These are phyloP conservation scores for Periophthalmodon schlosseri DNA, from an alignment of 2,113 vertebrate species.

Conservation along the genomic window DNA sequence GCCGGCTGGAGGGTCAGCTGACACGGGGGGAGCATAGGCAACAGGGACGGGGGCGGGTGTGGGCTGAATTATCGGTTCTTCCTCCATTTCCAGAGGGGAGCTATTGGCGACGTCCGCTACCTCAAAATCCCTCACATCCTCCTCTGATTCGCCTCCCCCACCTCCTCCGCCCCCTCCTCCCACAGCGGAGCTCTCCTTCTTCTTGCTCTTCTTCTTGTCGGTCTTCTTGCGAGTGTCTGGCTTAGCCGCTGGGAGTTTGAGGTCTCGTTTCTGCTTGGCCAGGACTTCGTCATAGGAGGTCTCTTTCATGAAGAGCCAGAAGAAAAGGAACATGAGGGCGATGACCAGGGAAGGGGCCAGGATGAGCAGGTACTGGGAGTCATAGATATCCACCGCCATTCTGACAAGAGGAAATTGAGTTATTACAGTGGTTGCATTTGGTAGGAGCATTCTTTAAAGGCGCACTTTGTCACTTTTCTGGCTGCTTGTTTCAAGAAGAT, in stretches of 20 bases:
- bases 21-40: constrained; percentile 41
- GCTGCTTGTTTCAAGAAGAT: no score
- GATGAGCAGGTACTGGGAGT: constrained; percentile 94
- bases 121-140: constrained; percentile 88
- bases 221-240: constrained; percentile 89
- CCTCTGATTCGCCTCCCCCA: constrained; percentile 88
- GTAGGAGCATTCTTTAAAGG: neutral
- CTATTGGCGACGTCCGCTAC: constrained; percentile 77
- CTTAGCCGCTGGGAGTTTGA: constrained; percentile 84
- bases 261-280: constrained; percentile 90
- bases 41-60: constrained; percentile 50
- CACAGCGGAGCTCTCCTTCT: constrained; percentile 86
- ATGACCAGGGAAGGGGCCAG: constrained; percentile 93
- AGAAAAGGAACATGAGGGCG: constrained; percentile 94
- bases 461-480: no score
- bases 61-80: constrained; percentile 48
- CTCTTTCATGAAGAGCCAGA: constrained; percentile 99
- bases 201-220: constrained; percentile 96
- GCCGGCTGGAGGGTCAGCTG: constrained; percentile 70
- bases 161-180: constrained; percentile 73
- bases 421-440: neutral
- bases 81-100: constrained; percentile 74
- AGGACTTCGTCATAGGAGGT: constrained; percentile 96
- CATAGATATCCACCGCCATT: constrained; percentile 94
- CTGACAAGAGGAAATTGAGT: constrained; percentile 48